Evolutionary conservation across 2,888 invertebrate genomes (phyloP), one percentile per base, ranked within the genome.

Genomic region (Eupithecia subumbrata): DNA sequence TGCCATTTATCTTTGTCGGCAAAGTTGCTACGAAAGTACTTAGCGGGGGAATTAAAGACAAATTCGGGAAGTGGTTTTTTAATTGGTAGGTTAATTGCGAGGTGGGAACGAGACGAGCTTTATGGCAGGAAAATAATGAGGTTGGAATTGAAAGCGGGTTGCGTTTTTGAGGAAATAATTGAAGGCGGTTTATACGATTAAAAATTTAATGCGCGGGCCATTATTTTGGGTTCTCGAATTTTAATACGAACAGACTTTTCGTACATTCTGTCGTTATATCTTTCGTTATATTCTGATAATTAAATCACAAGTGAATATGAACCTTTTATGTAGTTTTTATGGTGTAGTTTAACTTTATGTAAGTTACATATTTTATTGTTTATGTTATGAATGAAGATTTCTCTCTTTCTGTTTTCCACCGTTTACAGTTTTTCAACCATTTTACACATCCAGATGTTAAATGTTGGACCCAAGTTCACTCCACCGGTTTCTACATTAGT

Each of bases 1-100:
- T 75, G 77, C 87, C 88, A 90, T 91, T 90, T 89, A 89, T 91
- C 91, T 89, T 86, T 85, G 91, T 91, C 90, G 84, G 75, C 74
- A 76, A 78, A 89, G 89, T 89, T 89, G 88, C 88, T 88, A 77
- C 69, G 82, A 77, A 86, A 87, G 88, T 87, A 88, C 90, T 91
- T 90, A 89, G 87, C 86, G 81, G 82, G 52, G 83, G 87, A 90
- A 89, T 90, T 89, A 88, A 87, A 86, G 86, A 87, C 88, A 87
- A 89, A 89, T 89, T 89, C 79, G 80, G 82, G 75, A 75, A 70
- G 66, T 68, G 72, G 78, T 81, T 81, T 86, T 86, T 85, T 85
- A 83, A 85, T 85, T 80, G 79, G 73, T 69, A 76, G 80, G 79
- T 83, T 86, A 84, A 87, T 86, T 85, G 84, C 71, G 69, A 78